Evolutionary conservation across 2,888 invertebrate species (phyloP), one percentile per base, ranked within the genome.

Genomic region (Cataglyphis rosenhaueri): DNA sequence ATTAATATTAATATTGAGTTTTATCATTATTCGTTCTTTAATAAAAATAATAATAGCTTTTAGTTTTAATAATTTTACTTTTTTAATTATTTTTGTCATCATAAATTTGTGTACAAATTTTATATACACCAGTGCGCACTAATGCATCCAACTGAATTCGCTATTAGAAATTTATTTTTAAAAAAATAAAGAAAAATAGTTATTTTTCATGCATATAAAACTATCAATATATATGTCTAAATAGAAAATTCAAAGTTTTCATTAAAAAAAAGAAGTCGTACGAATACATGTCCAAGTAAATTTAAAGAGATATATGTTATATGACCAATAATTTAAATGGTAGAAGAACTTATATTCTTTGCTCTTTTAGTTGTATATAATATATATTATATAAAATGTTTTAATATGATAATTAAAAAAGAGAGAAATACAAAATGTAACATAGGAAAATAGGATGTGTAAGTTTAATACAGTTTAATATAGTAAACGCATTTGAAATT

Each of bases 391-490:
- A 48, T 66, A 59, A 18, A 41, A 78, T 68, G 15, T 8, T 66
- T 44, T 25, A 44, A 52, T 64, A 81, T 52, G 52, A 66, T 83
- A 86, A 74, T 62, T 65, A 84, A 85, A 84, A 75, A 38, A 38
- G 10, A 32, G 32, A 35, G 15, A 66, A 59, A 52, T 29, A 83
- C 18, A 25, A 52, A 66, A 55, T 29, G 25, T 44, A 52, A n/a
- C 52, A 57, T 55, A 41, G 44, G 44, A 84, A 84, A 62, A 85
- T 85, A 85, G 83, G 82, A 83, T 81, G 81, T 81, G 82, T 61
- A 29, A 29, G 29, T 29, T 29, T 29, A 29, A 29, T 2, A 29
- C 2, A 88, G 74, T 83, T 78, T 81, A 70, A 68, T 78, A 41
- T 15, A 65, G 25, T 64, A 64, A 76, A 25, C 0, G n/a, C 66